These are phyloP conservation scores for Trissolcus japonicus DNA, from an alignment of 2,888 invertebrate species.

Conservation along the genomic window DNA sequence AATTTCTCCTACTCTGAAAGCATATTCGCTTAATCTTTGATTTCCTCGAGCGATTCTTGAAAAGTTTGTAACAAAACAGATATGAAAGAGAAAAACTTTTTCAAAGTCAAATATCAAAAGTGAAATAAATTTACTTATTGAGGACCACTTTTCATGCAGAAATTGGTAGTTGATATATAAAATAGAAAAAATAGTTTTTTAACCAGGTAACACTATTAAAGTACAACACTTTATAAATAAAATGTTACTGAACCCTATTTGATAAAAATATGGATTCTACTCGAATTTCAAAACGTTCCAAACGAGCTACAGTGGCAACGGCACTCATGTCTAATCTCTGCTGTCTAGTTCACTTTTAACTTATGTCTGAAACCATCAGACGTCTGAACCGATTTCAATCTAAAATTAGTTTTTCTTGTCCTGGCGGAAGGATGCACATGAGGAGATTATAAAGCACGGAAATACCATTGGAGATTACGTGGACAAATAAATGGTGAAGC, in stretches of 20 bases:
- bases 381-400: conserved; percentile 39
- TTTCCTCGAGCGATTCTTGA: conserved; percentile 5
- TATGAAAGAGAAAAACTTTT: conserved; percentile 1
- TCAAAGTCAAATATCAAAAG: not conserved
- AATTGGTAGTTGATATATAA: no score
- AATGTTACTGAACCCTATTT: conserved; percentile 3
- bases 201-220: no score
- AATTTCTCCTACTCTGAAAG: conserved; percentile 40
- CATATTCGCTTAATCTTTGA: conserved; percentile 50
- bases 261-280: conserved; percentile 36
- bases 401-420: conserved; percentile 54
- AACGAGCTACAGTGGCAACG: conserved; percentile 30
- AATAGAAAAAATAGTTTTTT: no score
- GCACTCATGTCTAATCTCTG: conserved; percentile 48
- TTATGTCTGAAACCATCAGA: conserved; percentile 42
- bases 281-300: conserved; percentile 18
- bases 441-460: conserved; percentile 11
- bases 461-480: no score
- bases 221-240: no score
- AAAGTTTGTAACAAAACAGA: conserved; percentile 6
- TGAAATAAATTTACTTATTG: no score
- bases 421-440: conserved; percentile 31
- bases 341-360: conserved; percentile 37
- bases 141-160: no score
- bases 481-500: no score